phyloP scores from a whole-genome alignment of 2,888 invertebrate genomes.

The Tenthredo distinguenda region DNA sequence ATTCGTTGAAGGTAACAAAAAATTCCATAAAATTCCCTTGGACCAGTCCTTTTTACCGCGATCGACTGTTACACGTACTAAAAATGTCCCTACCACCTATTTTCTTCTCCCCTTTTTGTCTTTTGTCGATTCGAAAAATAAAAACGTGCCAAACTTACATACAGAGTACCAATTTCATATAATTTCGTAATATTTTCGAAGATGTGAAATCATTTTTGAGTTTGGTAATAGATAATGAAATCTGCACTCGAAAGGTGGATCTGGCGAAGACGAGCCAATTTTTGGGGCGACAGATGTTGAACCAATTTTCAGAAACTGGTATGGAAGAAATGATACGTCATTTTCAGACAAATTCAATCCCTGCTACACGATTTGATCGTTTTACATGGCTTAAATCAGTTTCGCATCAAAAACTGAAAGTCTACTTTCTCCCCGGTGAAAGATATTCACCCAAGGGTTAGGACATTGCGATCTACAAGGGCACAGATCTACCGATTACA shows the following conservation, averaged over 20 bases:
- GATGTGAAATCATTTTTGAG: neutral
- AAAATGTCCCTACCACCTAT: neutral
- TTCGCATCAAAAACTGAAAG: neutral
- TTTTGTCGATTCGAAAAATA: neutral
- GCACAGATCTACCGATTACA: neutral
- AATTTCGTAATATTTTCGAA: neutral
- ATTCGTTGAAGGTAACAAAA: neutral
- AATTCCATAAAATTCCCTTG: neutral
- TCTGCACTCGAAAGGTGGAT: neutral
- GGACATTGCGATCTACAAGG: neutral
- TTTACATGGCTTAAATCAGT: neutral
- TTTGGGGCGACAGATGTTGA: neutral
- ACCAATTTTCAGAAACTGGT: neutral
- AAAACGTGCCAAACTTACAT: neutral
- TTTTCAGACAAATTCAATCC: neutral
- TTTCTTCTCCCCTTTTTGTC: neutral
- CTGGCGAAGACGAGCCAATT: neutral
- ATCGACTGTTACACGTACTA: neutral
- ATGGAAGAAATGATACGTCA: neutral
- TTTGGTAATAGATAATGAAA: neutral
- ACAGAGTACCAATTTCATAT: neutral
- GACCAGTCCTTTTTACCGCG: neutral
- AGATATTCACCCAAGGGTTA: neutral
- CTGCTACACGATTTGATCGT: neutral
- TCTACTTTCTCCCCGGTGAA: neutral